Evolutionary conservation across 2,113 vertebrate genomes (phyloP).

Genomic region (Nanorana parkeri): DNA sequence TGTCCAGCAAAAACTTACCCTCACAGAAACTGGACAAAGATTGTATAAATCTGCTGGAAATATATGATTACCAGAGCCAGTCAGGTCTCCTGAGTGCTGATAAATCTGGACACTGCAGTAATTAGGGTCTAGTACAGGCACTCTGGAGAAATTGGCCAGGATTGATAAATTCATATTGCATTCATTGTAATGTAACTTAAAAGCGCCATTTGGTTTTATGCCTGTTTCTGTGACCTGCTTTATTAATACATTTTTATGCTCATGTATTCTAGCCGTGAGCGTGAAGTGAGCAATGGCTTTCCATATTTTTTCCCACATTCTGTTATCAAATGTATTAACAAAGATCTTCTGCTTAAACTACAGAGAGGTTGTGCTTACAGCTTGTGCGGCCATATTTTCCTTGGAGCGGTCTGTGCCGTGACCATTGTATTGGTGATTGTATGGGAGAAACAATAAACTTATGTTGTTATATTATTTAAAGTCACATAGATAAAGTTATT

Average conservation of each 20-base stretch:
- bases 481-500: too few relatives aligned
- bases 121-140: constrained; percentile 6
- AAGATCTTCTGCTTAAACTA: not conserved
- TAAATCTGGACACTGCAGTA: not conserved
- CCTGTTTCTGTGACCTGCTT: constrained; percentile 13
- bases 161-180: constrained; percentile 3
- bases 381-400: not conserved
- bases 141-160: not conserved
- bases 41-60: not conserved
- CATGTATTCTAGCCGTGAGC: not conserved
- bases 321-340: constrained; percentile 7
- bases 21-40: not conserved
- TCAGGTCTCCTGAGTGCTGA: not conserved
- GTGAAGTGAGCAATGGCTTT: constrained; percentile 21
- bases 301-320: not conserved
- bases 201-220: not conserved
- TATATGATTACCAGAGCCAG: not conserved
- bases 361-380: not conserved
- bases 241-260: constrained; percentile 8
- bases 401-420: not conserved
- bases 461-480: too few relatives aligned
- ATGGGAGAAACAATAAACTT: not conserved
- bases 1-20: not conserved
- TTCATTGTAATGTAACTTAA: not conserved
- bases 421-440: not conserved